Percentiles rank a stretch among this genome's conserved stretches.
Conservation (phyloP, 2,888 invertebrate species). For the Melinopterus prodromus region DNA sequence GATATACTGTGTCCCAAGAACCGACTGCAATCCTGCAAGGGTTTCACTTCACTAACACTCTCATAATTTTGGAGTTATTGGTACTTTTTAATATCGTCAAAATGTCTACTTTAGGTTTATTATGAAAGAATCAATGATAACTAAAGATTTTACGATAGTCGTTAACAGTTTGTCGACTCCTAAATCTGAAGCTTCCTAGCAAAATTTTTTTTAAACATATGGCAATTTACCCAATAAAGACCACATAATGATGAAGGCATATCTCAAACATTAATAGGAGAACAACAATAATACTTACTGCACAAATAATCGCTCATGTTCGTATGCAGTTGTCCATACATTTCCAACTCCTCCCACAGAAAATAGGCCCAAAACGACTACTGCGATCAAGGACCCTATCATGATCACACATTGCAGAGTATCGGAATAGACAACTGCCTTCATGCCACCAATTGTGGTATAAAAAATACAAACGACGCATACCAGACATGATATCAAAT, state of each 20-base stretch:
- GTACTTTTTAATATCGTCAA: no score
- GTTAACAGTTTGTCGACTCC: neutral
- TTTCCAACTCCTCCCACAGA: slow-evolving; percentile 65
- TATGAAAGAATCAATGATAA: no score
- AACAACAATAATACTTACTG: slow-evolving; percentile 22
- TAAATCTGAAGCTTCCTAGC: neutral
- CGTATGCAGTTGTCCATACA: slow-evolving; percentile 66
- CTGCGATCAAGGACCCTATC: slow-evolving; percentile 63
- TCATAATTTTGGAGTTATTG: no score
- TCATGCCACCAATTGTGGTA: slow-evolving; percentile 74
- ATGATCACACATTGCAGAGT: slow-evolving; percentile 68
- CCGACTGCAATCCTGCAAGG: no score
- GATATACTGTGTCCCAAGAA: no score
- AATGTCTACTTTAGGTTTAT: no score
- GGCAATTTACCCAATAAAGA: no score
- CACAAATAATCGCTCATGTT: slow-evolving; percentile 67
- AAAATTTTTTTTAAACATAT: no score
- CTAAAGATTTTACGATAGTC: neutral
- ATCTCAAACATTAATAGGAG: neutral
- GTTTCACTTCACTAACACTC: no score
- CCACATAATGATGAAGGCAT: neutral
- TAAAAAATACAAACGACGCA: slow-evolving; percentile 79
- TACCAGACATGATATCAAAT: slow-evolving; percentile 71
- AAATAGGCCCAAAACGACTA: slow-evolving; percentile 66
- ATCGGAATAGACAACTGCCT: slow-evolving; percentile 73